phyloP scores from a whole-genome alignment of 2,888 invertebrate species.

The Plemyria rubiginata region DNA sequence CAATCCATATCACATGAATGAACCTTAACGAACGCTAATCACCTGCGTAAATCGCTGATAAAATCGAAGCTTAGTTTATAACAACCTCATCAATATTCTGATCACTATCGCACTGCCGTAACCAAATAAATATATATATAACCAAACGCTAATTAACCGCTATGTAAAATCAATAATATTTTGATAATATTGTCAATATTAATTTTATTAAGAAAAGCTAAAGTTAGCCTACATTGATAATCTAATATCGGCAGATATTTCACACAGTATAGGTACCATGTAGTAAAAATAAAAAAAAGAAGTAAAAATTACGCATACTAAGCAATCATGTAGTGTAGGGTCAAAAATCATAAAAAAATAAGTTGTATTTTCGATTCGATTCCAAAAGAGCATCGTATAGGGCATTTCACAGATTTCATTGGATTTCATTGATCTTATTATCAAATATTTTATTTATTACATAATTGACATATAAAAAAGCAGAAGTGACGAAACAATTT shows the following conservation, averaged over 20 bases:
- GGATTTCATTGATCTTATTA: neutral
- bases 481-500: slow-evolving; percentile 23
- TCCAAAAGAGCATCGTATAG: neutral
- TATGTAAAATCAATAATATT: slow-evolving; percentile 1
- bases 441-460: slow-evolving; percentile 4
- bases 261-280: too few species aligned
- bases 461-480: slow-evolving; percentile 5
- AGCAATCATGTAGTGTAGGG: too few species aligned
- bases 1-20: slow-evolving; percentile 6
- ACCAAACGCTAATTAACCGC: slow-evolving; percentile 24
- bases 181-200: too few species aligned
- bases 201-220: too few species aligned
- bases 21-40: slow-evolving; percentile 26
- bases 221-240: too few species aligned
- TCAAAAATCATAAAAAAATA: too few species aligned
- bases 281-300: too few species aligned
- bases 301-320: too few species aligned
- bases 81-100: slow-evolving; percentile 47
- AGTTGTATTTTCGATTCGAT: too few species aligned
- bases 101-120: slow-evolving; percentile 44
- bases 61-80: slow-evolving; percentile 43
- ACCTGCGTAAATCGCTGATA: slow-evolving; percentile 46
- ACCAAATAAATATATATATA: slow-evolving; percentile 41
- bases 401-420: neutral
- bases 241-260: too few species aligned